These are phyloP conservation scores for Zoanthus solanderi DNA, from an alignment of 92 coral and sea anemone genomes.

Conservation along the genomic window DNA sequence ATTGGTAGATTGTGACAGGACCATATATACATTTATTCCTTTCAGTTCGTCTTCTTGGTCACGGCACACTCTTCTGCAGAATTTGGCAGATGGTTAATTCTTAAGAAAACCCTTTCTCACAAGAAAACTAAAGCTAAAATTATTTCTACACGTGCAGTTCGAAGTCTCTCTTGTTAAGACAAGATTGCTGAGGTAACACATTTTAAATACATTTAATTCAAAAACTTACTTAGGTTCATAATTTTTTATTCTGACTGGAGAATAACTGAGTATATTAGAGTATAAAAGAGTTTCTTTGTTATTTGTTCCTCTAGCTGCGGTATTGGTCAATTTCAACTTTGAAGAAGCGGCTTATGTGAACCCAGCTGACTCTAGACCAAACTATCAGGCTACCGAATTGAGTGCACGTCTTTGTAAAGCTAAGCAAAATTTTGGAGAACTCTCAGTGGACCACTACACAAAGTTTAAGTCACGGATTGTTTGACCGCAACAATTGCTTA, in stretches of 20 bases:
- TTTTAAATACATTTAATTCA: neutral
- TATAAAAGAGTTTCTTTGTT: neutral
- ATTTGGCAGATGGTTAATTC: neutral
- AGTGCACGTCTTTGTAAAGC: neutral
- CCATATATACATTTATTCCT: neutral
- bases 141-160: neutral
- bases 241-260: neutral
- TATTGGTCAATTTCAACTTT: neutral
- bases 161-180: neutral
- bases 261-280: neutral
- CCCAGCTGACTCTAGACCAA: neutral
- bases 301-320: neutral
- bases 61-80: neutral
- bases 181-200: neutral
- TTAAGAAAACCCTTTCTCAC: neutral
- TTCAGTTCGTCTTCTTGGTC: neutral
- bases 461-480: constrained; percentile 16
- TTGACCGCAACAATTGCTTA: constrained; percentile 34
- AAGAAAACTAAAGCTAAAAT: neutral
- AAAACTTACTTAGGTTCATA: neutral
- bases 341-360: neutral
- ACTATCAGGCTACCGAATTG: neutral
- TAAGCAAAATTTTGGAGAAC: neutral
- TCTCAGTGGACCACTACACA: neutral
- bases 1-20: neutral